Conservation (phyloP, 1,140 invertebrate genomes). For the Panagrolaimus sp. region DNA sequence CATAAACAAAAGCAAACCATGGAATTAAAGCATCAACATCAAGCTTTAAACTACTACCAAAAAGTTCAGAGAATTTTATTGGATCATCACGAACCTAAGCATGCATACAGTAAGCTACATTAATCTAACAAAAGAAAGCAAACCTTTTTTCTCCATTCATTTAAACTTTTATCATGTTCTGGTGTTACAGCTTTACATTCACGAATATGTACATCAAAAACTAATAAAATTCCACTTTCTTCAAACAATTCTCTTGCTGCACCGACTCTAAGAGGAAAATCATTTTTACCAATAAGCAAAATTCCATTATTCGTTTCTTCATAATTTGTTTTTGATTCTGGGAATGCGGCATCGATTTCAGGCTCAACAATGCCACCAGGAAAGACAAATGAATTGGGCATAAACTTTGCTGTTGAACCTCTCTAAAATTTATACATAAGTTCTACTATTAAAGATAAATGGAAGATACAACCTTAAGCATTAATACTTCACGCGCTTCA, state of each 20-base stretch:
- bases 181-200: conserved; percentile 17
- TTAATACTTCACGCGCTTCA: conserved; percentile 27
- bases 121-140: conserved; percentile 3
- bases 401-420: conserved; percentile 28
- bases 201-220: conserved; percentile 22
- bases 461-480: too few relatives aligned
- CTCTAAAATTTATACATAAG: too few relatives aligned
- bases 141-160: conserved; percentile 33
- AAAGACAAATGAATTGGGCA: conserved; percentile 39
- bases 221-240: conserved; percentile 30
- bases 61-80: conserved; percentile 23
- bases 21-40: conserved; percentile 31
- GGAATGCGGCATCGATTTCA: conserved; percentile 22
- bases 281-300: conserved; percentile 24
- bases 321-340: conserved; percentile 33
- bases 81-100: conserved; percentile 27
- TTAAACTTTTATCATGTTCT: conserved; percentile 23
- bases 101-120: not conserved
- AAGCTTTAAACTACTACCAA: conserved; percentile 22
- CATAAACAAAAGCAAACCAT: conserved; percentile 16
- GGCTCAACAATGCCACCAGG: conserved; percentile 29
- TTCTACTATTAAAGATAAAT: too few relatives aligned
- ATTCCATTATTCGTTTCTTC: not conserved
- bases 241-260: conserved; percentile 32
- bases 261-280: conserved; percentile 29